These are phyloP conservation scores for Campylorhamphus procurvoides DNA, from an alignment of 2,113 vertebrate genomes.

Conservation along the genomic window DNA sequence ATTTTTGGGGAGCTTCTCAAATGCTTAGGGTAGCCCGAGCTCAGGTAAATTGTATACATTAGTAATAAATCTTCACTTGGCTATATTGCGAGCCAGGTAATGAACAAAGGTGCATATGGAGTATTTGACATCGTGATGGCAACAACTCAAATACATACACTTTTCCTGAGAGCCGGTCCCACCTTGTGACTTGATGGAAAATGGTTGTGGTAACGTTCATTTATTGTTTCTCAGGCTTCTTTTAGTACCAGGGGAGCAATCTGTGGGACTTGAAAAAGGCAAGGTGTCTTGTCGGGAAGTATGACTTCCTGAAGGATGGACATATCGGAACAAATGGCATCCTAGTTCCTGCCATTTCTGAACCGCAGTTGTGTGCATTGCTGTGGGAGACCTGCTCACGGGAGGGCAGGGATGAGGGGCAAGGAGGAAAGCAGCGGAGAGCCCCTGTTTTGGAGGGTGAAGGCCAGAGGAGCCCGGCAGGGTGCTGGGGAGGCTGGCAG, in stretches of 20 bases:
- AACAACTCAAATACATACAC: neutral
- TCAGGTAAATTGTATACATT: neutral
- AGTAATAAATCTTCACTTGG: neutral
- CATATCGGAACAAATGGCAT: neutral
- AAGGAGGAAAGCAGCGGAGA: neutral
- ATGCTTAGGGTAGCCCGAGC: neutral
- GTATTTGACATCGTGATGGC: neutral
- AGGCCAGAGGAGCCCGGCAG: neutral
- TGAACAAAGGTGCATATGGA: neutral
- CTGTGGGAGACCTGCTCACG: neutral
- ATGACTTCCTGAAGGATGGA: neutral
- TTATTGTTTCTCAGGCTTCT: neutral
- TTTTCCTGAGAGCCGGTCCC: neutral
- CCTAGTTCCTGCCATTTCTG: neutral
- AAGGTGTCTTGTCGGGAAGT: neutral
- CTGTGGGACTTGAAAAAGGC: neutral
- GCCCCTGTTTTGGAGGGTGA: neutral
- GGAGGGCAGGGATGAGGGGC: neutral
- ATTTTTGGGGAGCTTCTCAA: neutral
- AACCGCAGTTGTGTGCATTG: fast-evolving
- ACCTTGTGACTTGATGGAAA: neutral
- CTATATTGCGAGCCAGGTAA: neutral
- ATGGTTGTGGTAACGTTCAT: neutral
- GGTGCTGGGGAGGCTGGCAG: neutral
- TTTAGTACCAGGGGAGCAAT: neutral